Percentiles rank a stretch among this genome's conserved stretches.
These are phyloP conservation scores for Stichopus chloronotus DNA, from an alignment of 35 echinoderm and acorn worm genomes.

Conservation along the genomic window DNA sequence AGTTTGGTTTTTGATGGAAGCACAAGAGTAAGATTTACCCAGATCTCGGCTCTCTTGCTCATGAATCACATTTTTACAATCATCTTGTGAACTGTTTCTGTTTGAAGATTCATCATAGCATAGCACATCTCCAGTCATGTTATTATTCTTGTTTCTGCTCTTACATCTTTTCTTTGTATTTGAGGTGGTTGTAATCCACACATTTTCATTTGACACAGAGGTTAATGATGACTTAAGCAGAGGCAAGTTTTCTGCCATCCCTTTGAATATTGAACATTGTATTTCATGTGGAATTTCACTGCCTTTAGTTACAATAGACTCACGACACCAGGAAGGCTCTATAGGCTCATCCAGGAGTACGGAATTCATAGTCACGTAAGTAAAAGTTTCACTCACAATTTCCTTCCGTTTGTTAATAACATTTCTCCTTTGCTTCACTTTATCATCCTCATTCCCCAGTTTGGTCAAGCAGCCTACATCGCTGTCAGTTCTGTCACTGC, in stretches of 20 bases:
- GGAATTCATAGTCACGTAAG: conserved; percentile 27
- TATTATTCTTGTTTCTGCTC: conserved; percentile 44
- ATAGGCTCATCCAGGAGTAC: conserved; percentile 9
- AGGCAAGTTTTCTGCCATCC: conserved; percentile 4
- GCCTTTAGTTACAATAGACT: not conserved
- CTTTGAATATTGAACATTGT: conserved; percentile 46
- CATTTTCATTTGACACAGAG: conserved; percentile 14
- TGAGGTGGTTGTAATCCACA: conserved; percentile 25
- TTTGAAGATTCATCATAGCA: not conserved
- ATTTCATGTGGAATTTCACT: not conserved
- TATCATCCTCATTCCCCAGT: not conserved
- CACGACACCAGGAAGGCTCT: not conserved
- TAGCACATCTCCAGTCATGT: conserved; percentile 4
- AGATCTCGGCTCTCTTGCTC: not conserved
- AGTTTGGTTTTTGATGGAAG: not conserved
- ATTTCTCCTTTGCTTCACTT: not conserved
- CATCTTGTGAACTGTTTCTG: not conserved
- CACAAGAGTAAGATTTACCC: not conserved
- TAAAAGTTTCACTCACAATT: conserved; percentile 44
- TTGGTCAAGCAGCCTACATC: conserved; percentile 27
- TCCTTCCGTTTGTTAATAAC: not conserved
- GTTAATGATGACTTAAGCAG: not conserved
- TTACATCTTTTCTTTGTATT: not conserved
- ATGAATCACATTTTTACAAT: not conserved
- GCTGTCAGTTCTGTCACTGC: conserved; percentile 8